phyloP scores from a whole-genome alignment of 2,888 invertebrate genomes.

The Temnothorax ravouxi region DNA sequence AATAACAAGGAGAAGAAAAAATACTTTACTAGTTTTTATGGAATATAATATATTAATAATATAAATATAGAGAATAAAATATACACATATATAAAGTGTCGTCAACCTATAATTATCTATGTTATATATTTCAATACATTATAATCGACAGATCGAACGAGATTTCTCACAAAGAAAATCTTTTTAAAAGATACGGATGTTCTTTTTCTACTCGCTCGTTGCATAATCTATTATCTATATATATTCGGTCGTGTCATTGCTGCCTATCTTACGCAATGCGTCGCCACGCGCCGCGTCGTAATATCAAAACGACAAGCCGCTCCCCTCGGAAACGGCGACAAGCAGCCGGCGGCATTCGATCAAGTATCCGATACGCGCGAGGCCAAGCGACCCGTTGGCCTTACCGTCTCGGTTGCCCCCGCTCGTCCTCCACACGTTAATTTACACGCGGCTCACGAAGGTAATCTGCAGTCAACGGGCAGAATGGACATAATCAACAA shows the following conservation, averaged over 20 bases:
- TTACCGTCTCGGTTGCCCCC: neutral
- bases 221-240: neutral
- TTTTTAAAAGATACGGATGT: neutral
- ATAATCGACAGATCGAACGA: no score
- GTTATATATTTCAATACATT: neutral
- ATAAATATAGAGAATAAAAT: neutral
- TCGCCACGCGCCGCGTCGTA: neutral
- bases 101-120: neutral
- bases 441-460: conserved; percentile 74
- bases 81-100: neutral
- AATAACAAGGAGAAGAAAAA: neutral
- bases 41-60: neutral
- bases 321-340: neutral
- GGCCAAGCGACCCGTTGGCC: no score
- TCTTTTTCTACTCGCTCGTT: neutral
- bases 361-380: neutral
- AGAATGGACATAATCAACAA: conserved; percentile 86
- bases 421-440: conserved; percentile 60
- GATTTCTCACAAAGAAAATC: neutral
- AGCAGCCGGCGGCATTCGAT: neutral
- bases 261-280: neutral
- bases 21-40: neutral
- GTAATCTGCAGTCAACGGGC: conserved; percentile 81
- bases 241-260: neutral
- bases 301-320: neutral